These are phyloP conservation scores for Diarsia mendica DNA, from an alignment of 2,888 invertebrate genomes.

Conservation along the genomic window DNA sequence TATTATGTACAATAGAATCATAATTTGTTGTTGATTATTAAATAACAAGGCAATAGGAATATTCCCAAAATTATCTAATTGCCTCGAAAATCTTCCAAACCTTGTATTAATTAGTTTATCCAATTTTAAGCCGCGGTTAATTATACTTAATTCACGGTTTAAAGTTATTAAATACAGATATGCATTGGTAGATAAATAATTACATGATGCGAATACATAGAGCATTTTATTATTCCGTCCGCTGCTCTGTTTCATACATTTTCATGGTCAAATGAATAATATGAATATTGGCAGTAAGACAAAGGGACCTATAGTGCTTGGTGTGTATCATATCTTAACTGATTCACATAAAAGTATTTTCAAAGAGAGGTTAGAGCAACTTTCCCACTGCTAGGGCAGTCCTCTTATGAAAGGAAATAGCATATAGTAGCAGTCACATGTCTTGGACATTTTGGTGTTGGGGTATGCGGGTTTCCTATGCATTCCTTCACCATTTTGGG, in stretches of 20 bases:
- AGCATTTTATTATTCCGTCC: constrained; percentile 3
- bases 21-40: neutral
- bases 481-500: neutral
- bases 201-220: constrained; percentile 8
- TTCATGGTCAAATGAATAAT: constrained; percentile 5
- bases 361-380: neutral
- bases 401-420: too few relatives aligned
- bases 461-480: neutral
- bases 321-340: neutral
- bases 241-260: constrained; percentile 1
- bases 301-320: neutral
- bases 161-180: neutral
- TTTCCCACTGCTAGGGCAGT: neutral
- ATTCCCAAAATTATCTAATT: constrained; percentile 23
- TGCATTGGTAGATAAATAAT: neutral
- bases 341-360: neutral
- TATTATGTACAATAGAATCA: neutral
- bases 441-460: neutral
- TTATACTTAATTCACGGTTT: neutral
- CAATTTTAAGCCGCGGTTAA: neutral
- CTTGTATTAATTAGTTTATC: constrained; percentile 7
- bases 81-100: constrained; percentile 28
- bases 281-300: neutral
- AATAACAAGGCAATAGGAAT: constrained; percentile 4
- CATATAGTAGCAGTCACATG: too few relatives aligned